Evolutionary conservation across 2,113 vertebrate genomes (phyloP), one percentile per base, ranked within the genome.

Genomic region (Anhinga anhinga): DNA sequence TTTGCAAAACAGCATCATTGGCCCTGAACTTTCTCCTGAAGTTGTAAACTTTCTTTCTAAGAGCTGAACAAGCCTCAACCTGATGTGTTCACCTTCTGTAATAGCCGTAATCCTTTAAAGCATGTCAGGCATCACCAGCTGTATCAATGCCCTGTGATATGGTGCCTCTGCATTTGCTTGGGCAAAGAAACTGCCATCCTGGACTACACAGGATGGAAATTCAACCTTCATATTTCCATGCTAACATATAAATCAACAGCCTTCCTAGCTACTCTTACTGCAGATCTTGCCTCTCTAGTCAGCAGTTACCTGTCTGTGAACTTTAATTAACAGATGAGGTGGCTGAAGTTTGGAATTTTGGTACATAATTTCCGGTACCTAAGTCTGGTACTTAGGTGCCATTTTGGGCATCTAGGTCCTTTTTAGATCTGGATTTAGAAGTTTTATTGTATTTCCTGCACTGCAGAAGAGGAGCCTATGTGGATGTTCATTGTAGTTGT

Each of bases 81-180:
- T 13, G n/a, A 59, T 26, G 7, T 0, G 1, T 47, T 69, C 22
- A 59, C 8, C 12, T 74, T 26, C 13, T 49, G 1, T 34, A 52
- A 34, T 4, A 47, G 15, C 44, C 20, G 18, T 0, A 1, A 23
- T 77, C 40, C 53, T 73, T 63, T 82, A 53, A 55, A 73, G 20
- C 20, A 40, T 0, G 2, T 15, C 30, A 40, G 27, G 13, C 81
- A 15, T 84, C 36, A 61, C 20, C n/a, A 40, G 7, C 27, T 71
- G 5, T 15, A 36, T 26, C 12, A 52, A 15, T 42, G 18, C 5
- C 15, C 6, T 45, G 5, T 29, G 45, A 6, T 25, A 13, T 40
- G 16, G 7, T 34, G 12, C 12, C 10, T 82, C 17, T 89, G 17
- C 14, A 26, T 56, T 50, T 88, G 7, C 6, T 32, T 50, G 7